Evolutionary conservation across 2,888 invertebrate genomes (phyloP).

Genomic region (Emmelina monodactyla): DNA sequence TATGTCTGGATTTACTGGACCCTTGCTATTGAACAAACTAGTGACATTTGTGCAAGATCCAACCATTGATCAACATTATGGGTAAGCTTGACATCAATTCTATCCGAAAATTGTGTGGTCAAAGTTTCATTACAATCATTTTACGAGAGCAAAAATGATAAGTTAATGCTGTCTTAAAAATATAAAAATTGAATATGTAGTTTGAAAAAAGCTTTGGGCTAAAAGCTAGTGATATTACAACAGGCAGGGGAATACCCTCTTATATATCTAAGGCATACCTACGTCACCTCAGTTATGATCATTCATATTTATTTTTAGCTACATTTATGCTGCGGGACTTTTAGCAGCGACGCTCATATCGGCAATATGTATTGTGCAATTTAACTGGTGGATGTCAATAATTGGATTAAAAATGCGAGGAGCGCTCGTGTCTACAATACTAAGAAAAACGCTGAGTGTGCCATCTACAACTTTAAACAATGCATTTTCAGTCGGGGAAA

Average conservation of each 20-base stretch:
- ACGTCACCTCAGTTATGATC: too few species aligned
- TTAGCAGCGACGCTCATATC: conserved; percentile 55
- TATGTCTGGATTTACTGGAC: conserved; percentile 85
- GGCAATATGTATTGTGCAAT: conserved; percentile 85
- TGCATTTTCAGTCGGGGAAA: conserved; percentile 77
- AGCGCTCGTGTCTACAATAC: conserved; percentile 77
- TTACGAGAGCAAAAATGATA: too few species aligned
- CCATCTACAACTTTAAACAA: conserved; percentile 53
- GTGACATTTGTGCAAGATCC: conserved; percentile 80
- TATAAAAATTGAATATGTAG: too few species aligned
- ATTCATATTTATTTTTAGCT: conserved; percentile 41
- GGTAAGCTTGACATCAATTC: conserved; percentile 67
- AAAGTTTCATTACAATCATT: too few species aligned
- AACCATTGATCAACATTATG: conserved; percentile 68
- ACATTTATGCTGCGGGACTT: conserved; percentile 46
- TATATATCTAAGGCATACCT: too few species aligned
- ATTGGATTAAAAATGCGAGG: conserved; percentile 88
- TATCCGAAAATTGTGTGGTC: too few species aligned
- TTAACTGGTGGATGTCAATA: conserved; percentile 85
- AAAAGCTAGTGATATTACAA: too few species aligned
- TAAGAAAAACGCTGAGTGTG: conserved; percentile 66
- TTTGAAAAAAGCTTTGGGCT: too few species aligned
- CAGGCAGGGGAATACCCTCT: too few species aligned
- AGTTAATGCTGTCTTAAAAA: too few species aligned
- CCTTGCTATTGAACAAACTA: conserved; percentile 83